phyloP scores from a whole-genome alignment of 1,140 invertebrate species.

The Drosophila asahinai region DNA sequence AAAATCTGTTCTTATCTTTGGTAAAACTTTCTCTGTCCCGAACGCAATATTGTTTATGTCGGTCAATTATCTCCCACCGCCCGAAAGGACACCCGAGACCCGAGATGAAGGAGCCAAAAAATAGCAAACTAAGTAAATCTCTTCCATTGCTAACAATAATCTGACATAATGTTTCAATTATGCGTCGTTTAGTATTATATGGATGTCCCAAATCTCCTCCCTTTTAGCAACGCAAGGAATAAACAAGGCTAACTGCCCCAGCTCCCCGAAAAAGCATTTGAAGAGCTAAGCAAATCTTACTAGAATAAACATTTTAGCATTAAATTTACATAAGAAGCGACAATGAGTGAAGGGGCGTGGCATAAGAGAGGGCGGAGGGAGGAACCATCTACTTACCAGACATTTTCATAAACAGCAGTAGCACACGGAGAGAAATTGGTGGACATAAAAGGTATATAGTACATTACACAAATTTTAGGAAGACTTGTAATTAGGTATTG shows the following conservation, averaged over 20 bases:
- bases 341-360: conserved; percentile 46
- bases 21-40: conserved; percentile 61
- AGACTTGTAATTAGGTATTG: no score
- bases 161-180: conserved; percentile 84
- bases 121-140: conserved; percentile 78
- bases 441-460: no score
- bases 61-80: conserved; percentile 51
- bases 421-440: conserved; percentile 4
- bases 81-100: conserved; percentile 15
- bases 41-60: conserved; percentile 66
- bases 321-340: conserved; percentile 82
- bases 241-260: conserved; percentile 33
- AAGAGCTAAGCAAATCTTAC: conserved; percentile 80
- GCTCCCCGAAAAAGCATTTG: conserved; percentile 58
- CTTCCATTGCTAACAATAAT: conserved; percentile 78
- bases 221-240: conserved; percentile 2
- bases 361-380: not conserved
- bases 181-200: conserved; percentile 80
- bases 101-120: conserved; percentile 45
- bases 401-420: conserved; percentile 79
- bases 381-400: conserved; percentile 53
- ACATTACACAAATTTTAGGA: no score
- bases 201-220: conserved; percentile 34
- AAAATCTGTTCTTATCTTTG: conserved; percentile 64
- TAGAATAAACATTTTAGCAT: conserved; percentile 83